Evolutionary conservation across 2,113 vertebrate species (phyloP).

Genomic region (Ardeotis arabs): DNA sequence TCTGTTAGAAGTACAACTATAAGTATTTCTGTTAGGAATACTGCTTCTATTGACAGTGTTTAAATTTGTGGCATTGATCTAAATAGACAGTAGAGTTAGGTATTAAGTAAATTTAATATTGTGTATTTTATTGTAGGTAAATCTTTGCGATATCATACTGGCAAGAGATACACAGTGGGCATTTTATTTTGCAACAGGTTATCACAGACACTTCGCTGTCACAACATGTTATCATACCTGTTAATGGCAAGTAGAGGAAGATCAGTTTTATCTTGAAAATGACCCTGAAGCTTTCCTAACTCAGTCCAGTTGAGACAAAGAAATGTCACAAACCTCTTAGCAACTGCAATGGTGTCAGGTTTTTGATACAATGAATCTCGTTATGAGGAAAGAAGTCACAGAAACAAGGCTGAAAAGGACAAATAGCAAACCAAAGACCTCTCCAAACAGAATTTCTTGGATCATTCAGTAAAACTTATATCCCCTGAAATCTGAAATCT

Average conservation of each 20-base stretch:
- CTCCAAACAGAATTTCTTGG: neutral
- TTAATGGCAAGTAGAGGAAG: neutral
- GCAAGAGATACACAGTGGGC: neutral
- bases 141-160: neutral
- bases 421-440: neutral
- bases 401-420: neutral
- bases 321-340: neutral
- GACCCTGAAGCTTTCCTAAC: neutral
- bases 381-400: neutral
- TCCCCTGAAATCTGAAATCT: too few relatives aligned
- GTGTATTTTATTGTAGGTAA: neutral
- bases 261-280: neutral
- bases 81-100: neutral
- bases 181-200: neutral
- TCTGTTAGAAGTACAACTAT: neutral
- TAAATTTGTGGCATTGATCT: neutral
- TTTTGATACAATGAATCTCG: neutral
- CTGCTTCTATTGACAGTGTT: neutral
- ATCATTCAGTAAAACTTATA: neutral
- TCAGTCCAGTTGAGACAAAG: neutral
- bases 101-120: neutral
- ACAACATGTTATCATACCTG: neutral
- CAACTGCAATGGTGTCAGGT: neutral
- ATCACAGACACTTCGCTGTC: neutral
- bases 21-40: neutral